Evolutionary conservation across 92 coral and sea anemone genomes (phyloP), one percentile per base, ranked within the genome.

Genomic region (Scolanthus callimorphus): DNA sequence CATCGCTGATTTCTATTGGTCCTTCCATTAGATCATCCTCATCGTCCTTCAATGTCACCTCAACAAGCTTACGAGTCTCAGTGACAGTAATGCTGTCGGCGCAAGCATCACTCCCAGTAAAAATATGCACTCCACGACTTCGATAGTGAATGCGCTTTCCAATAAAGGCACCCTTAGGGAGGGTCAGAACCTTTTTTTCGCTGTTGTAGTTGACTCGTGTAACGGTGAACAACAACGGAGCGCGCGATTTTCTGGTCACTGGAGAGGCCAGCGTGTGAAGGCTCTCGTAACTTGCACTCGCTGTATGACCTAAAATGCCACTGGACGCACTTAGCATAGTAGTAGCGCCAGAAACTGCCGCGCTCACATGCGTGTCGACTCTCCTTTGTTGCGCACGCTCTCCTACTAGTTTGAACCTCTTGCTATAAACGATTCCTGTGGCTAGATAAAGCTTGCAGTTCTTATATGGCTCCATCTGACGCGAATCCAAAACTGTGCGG

Each of bases 141-240:
- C n/a, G n/a, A n/a, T n/a, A n/a, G n/a, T n/a, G n/a, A n/a, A n/a
- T 34, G 6, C 21, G 1, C 39, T 45, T 69, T 24, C 76, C 76
- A 24, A 69, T 44, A 39, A 57, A 69, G n/a, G 20, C 66, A 11
- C 76, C 76, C 17, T 69, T 63, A 15, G 20, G 56, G 2, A 69
- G 28, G 1, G 23, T 11, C 31, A 69, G 51, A 25, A 15, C 10
- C 31, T 31, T 69, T 11, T 11, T 23, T 0, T 44, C 76, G 11
- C 20, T 69, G 1, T 69, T 55, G 53, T 69, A 69, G 10, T 29
- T 47, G 3, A 69, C 76, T 1, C 76, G 65, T 19, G 66, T 47
- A 17, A 69, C 37, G 23, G 60, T 69, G 30, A 69, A 69, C 26
- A 69, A 39, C 10, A 69, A 51, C 6, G 76, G 67, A 2, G 76